Evolutionary conservation across 2,797 vertebrate species (phyloP).

Genomic region (Ptychadena robeensis): DNA sequence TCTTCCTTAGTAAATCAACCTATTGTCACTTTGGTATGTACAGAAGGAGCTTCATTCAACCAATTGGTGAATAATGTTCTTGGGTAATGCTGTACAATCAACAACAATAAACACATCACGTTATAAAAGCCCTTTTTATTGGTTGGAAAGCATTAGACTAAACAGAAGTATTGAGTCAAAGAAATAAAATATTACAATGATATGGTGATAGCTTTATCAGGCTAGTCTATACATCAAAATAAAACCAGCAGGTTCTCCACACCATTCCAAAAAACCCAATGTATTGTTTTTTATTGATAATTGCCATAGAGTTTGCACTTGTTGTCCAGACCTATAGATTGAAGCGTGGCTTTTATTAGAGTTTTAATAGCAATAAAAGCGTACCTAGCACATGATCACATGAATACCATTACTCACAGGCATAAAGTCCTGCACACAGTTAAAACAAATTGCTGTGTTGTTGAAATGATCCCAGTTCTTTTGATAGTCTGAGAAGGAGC

Average conservation of each 20-base stretch:
- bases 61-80: no score
- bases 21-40: no score
- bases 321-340: not conserved
- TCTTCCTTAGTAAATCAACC: no score
- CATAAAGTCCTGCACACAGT: conserved; percentile 23
- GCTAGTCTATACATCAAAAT: no score
- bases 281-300: not conserved
- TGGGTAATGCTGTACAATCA: no score
- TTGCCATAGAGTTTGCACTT: not conserved
- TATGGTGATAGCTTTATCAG: not conserved
- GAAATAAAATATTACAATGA: not conserved
- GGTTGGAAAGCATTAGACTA: no score
- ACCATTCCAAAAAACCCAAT: not conserved
- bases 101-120: no score
- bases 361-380: not conserved
- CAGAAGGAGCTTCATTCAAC: no score
- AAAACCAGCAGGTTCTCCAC: not conserved
- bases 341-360: not conserved
- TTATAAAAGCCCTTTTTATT: no score
- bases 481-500: conserved; percentile 55
- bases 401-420: conserved; percentile 17
- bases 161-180: not conserved
- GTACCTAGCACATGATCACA: not conserved
- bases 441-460: conserved; percentile 52
- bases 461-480: conserved; percentile 49